Evolutionary conservation across 1,140 invertebrate species (phyloP).

Genomic region (Drosophila biarmipes): DNA sequence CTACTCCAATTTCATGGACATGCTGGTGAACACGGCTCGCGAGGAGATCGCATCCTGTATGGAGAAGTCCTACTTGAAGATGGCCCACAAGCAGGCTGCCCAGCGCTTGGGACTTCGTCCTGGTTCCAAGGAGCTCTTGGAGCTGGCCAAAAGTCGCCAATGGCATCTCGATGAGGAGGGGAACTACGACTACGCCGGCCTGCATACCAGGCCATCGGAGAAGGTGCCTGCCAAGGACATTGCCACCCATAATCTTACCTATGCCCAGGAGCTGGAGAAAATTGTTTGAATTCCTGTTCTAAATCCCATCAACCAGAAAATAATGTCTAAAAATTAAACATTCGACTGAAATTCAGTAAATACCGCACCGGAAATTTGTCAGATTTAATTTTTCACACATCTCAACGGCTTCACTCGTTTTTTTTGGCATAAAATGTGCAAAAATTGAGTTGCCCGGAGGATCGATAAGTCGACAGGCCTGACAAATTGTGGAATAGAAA

Average conservation of each 20-base stretch:
- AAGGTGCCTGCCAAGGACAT: conserved; percentile 94
- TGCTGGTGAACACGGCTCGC: conserved; percentile 97
- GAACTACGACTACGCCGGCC: conserved; percentile 91
- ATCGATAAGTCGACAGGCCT: conserved; percentile 62
- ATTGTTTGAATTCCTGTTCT: conserved; percentile 90
- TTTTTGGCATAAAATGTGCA: conserved; percentile 37
- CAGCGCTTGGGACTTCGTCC: conserved; percentile 94
- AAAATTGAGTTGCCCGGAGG: conserved; percentile 40
- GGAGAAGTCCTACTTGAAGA: conserved; percentile 97
- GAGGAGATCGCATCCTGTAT: conserved; percentile 98
- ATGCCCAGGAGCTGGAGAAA: conserved; percentile 99
- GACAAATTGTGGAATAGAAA: conserved; percentile 36
- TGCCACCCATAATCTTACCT: conserved; percentile 96
- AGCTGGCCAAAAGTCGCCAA: conserved; percentile 91
- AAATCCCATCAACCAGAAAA: conserved; percentile 63
- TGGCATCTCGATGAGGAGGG: conserved; percentile 92
- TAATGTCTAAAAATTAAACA: conserved; percentile 26
- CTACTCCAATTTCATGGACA: conserved; percentile 99
- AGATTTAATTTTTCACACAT: conserved; percentile 77
- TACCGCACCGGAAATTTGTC: conserved; percentile 68
- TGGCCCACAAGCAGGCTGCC: conserved; percentile 93
- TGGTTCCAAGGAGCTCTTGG: conserved; percentile 88
- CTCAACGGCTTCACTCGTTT: conserved; percentile 21
- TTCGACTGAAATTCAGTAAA: conserved; percentile 10
- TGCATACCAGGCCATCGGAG: conserved; percentile 89